Evolutionary conservation across 2,797 vertebrate species (phyloP).

Genomic region (Moxostoma hubbsi): DNA sequence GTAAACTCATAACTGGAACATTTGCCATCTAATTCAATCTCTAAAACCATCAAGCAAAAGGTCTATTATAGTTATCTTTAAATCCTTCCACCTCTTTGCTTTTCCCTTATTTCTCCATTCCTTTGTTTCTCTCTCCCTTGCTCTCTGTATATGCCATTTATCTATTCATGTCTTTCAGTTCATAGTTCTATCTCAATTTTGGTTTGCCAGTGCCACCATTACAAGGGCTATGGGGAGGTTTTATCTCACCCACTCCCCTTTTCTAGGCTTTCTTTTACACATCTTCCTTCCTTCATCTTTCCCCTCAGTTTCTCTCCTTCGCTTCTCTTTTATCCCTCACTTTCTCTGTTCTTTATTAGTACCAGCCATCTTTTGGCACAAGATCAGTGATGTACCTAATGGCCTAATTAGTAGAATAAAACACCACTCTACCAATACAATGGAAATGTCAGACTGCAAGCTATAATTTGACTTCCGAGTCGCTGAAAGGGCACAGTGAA

Average conservation of each 20-base stretch:
- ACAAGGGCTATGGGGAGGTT: conserved; percentile 15
- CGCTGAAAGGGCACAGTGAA: conserved; percentile 66
- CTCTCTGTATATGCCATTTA: conserved; percentile 3
- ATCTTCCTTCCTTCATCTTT: conserved; percentile 26
- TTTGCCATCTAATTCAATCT: conserved; percentile 21
- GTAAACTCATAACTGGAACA: conserved; percentile 12
- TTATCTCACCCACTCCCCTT: conserved; percentile 7
- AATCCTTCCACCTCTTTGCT: conserved; percentile 15
- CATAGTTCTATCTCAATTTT: conserved; percentile 28
- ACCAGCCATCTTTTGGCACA: conserved; percentile 47
- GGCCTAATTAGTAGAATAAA: conserved; percentile 79
- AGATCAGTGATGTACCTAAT: conserved; percentile 71
- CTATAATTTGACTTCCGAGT: conserved; percentile 75
- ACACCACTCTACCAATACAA: conserved; percentile 64
- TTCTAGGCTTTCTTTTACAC: conserved; percentile 15
- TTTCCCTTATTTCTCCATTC: background rate
- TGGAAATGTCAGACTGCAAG: conserved; percentile 77
- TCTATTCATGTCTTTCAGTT: conserved; percentile 26
- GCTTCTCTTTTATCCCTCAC: conserved; percentile 29
- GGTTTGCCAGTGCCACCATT: conserved; percentile 5
- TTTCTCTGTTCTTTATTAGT: conserved; percentile 59
- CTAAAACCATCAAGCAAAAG: conserved; percentile 19
- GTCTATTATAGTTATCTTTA: conserved; percentile 17
- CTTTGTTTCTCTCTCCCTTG: background rate
- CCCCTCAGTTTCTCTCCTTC: conserved; percentile 4